phyloP scores from a whole-genome alignment of 1,140 invertebrate species.

The Solen grandis region DNA sequence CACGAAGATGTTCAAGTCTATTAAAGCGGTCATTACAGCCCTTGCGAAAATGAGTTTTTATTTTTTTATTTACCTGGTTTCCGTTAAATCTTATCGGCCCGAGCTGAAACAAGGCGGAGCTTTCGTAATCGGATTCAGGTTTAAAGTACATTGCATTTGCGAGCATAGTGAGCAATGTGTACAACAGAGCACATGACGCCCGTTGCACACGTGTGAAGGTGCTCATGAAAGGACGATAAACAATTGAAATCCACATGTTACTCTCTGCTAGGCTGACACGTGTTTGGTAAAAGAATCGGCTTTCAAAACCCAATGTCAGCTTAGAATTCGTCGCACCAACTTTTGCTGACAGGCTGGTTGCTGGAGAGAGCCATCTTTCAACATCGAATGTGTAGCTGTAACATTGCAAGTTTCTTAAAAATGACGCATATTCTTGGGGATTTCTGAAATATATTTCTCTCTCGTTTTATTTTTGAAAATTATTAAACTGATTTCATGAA shows the following conservation, averaged over 20 bases:
- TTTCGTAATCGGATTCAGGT: constrained; percentile 58
- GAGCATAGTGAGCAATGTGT: constrained; percentile 81
- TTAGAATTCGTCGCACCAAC: constrained; percentile 62
- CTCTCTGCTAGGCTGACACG: constrained; percentile 76
- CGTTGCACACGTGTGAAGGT: constrained; percentile 81
- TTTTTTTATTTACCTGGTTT: constrained; percentile 63
- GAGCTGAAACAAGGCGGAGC: constrained; percentile 59
- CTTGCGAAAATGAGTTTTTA: neutral
- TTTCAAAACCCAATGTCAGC: constrained; percentile 71
- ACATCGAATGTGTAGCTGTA: constrained; percentile 74
- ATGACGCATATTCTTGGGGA: no score
- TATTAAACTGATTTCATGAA: no score
- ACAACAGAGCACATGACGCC: constrained; percentile 79
- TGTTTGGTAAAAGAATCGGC: constrained; percentile 72
- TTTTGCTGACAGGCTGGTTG: constrained; percentile 71
- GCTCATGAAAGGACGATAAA: constrained; percentile 77
- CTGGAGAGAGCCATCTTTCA: constrained; percentile 75
- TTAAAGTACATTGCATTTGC: constrained; percentile 81
- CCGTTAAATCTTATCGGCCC: constrained; percentile 73
- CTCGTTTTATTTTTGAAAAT: no score
- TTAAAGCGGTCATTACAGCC: no score
- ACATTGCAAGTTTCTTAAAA: no score
- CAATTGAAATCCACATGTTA: constrained; percentile 80
- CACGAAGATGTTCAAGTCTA: no score
- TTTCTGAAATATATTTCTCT: no score